Base-by-base conservation (phyloP, 2,797 vertebrate species). In the Crocodylus rhombifer region DNA sequence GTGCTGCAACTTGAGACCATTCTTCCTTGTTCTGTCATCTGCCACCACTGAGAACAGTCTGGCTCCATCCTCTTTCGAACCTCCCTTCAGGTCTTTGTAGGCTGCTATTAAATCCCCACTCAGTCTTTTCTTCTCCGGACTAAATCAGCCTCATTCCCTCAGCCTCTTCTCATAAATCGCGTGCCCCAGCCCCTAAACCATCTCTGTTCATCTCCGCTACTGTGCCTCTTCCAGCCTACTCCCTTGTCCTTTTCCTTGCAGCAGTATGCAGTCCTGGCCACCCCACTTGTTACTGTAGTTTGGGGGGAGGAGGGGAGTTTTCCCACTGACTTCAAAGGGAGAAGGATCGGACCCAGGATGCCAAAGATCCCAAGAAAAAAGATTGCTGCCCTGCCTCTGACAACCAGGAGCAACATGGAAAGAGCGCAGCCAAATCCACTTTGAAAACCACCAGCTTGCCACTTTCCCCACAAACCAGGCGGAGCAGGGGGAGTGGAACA, bases 351-450 rank as follows among this genome's bases (percentile, higher is more conserved):
- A 88, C 2, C 25, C 80, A 57, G 61, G 51, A 88, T 76, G 62
- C 4, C 25, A 87, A 91, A 83, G 30, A 81, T 16, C 79, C 61
- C 0, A 12, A 88, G 78, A 57, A 76, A 69, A 81, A 42, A 64
- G 7, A 76, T 3, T 64, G 14, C 20, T 33, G 30, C 30, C 84
- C 64, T 65, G 58, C 74, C 28, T 85, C 80, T 30, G 93, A 92
- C 89, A 92, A 95, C 92, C 91, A 80, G 76, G 58, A 61, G 86
- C 84, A 90, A 84, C 1, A 82, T 26, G 80, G 77, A 89, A 91
- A 74, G 62, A 5, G 51, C 69, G 73, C 92, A 86, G 36, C 42
- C 71, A 94, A 95, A 91, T n/a, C 84, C 90, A 65, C 81, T 89
- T 91, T 79, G 65, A 81, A 90, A 81, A 33, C 51, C 33, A 23